A percentile compares a stretch with the other conserved stretches of the same genome.
Evolutionary conservation across 1,140 invertebrate species (phyloP).

Genomic region (Aphis gossypii): DNA sequence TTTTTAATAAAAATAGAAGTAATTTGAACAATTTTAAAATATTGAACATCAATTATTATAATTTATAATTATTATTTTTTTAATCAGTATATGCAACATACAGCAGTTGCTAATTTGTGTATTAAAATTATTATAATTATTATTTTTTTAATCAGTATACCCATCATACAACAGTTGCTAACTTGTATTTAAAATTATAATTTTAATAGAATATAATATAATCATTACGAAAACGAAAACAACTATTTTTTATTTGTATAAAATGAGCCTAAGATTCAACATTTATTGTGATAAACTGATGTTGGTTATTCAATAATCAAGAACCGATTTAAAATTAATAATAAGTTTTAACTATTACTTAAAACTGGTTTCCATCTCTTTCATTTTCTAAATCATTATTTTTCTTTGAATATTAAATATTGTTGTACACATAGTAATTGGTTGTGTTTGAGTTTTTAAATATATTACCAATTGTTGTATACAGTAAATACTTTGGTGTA

Average conservation of each 20-base stretch:
- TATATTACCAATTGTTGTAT: neutral
- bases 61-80: constrained; percentile 49
- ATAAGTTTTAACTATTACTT: neutral
- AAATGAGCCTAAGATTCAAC: neutral
- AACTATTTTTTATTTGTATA: constrained; percentile 34
- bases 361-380: neutral
- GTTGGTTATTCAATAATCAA: neutral
- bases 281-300: neutral
- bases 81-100: neutral
- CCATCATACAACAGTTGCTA: neutral
- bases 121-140: constrained; percentile 45
- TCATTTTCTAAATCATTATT: neutral
- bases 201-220: constrained; percentile 32
- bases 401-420: neutral
- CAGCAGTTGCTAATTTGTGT: constrained; percentile 27
- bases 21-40: constrained; percentile 42
- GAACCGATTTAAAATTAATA: neutral
- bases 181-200: constrained; percentile 45
- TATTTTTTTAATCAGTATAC: constrained; percentile 46
- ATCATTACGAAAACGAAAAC: neutral
- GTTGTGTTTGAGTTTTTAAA: neutral
- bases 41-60: constrained; percentile 13
- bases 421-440: neutral
- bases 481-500: neutral
- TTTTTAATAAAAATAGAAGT: constrained; percentile 30